A percentile compares a stretch with the other conserved stretches of the same genome.
Conservation (phyloP, 64 coral and sea anemone species). For the Stichodactyla mertensii region DNA sequence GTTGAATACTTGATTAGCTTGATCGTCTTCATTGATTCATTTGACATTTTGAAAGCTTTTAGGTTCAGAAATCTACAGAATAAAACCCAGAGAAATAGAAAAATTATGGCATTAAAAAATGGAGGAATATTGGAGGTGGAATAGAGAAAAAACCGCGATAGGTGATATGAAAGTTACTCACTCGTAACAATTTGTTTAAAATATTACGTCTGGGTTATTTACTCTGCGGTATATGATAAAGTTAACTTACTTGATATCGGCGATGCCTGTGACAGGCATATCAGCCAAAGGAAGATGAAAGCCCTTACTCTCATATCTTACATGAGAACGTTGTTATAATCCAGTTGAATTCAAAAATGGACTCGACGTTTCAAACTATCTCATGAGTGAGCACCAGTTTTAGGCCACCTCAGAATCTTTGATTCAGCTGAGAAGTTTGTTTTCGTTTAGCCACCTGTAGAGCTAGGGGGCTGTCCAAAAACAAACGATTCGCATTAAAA, state of each 20-base stretch:
- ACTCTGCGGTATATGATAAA: neutral
- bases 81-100: constrained; percentile 2
- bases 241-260: constrained; percentile 61
- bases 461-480: constrained; percentile 19
- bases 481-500: constrained; percentile 29
- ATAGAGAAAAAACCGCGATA: constrained; percentile 30
- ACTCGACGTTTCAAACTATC: constrained; percentile 8
- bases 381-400: constrained; percentile 38
- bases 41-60: neutral
- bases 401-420: constrained; percentile 60
- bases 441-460: constrained; percentile 36
- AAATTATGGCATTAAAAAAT: neutral
- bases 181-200: constrained; percentile 11
- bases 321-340: constrained; percentile 35
- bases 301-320: constrained; percentile 50
- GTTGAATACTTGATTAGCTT: neutral
- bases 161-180: constrained; percentile 31
- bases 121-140: neutral
- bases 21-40: constrained; percentile 1
- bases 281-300: constrained; percentile 43
- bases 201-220: neutral
- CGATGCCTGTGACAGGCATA: constrained; percentile 51
- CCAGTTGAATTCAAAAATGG: constrained; percentile 20
- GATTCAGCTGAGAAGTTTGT: constrained; percentile 37
- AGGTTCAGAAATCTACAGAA: neutral